Percentiles rank a stretch among this genome's conserved stretches.
These are phyloP conservation scores for Solea senegalensis DNA, from an alignment of 2,113 vertebrate species.

Conservation along the genomic window DNA sequence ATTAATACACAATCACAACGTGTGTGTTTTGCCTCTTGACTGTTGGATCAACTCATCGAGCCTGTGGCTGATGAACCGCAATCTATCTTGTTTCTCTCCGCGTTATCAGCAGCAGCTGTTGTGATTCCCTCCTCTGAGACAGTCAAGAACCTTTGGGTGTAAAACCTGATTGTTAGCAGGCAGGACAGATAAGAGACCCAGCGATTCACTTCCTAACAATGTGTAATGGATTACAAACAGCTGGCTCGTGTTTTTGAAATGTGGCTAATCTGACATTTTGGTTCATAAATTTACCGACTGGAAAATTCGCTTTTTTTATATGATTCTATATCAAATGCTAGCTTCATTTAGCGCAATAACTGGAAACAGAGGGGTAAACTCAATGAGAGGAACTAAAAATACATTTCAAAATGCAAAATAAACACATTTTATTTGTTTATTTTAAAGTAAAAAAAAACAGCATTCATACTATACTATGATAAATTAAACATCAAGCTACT, in stretches of 20 bases:
- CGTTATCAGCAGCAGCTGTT: constrained; percentile 59
- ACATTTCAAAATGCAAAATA: too few species aligned
- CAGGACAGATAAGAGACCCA: constrained; percentile 52
- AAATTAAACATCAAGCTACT: too few species aligned
- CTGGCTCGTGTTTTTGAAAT: constrained; percentile 36
- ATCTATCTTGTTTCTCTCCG: constrained; percentile 19
- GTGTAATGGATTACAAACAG: constrained; percentile 50
- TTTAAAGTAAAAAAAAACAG: too few species aligned
- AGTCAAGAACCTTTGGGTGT: constrained; percentile 34
- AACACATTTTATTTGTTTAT: too few species aligned
- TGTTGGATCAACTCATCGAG: constrained; percentile 48
- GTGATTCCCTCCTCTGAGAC: constrained; percentile 11
- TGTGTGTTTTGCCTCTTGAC: constrained; percentile 37
- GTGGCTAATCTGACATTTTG: constrained; percentile 18
- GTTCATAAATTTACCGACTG: neutral
- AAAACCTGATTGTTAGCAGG: constrained; percentile 49
- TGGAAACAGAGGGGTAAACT: neutral
- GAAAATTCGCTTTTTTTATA: neutral
- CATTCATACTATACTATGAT: too few species aligned
- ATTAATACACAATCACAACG: constrained; percentile 26
- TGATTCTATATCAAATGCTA: neutral
- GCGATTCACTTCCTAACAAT: constrained; percentile 44
- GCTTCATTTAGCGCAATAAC: neutral
- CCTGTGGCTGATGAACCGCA: constrained; percentile 45
- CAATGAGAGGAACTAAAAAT: neutral